Percentiles rank a stretch among this genome's conserved stretches.
These are phyloP conservation scores for Apamea sordens DNA, from an alignment of 2,888 invertebrate species.

Conservation along the genomic window DNA sequence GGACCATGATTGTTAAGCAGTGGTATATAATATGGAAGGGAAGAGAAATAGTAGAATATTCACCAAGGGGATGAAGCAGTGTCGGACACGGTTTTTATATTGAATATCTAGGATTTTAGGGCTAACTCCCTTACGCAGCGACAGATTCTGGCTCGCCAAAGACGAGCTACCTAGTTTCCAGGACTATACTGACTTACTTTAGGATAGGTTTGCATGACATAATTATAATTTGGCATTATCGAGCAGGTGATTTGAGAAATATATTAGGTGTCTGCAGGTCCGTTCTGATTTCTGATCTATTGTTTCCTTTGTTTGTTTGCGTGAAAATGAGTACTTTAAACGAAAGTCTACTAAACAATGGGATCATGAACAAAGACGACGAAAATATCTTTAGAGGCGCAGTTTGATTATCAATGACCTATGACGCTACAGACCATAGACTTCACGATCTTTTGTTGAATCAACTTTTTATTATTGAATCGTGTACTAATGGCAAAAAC, in stretches of 20 bases:
- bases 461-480: constrained; percentile 32
- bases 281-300: neutral
- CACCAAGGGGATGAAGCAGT: too few relatives aligned
- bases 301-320: neutral
- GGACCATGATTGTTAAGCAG: neutral
- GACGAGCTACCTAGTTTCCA: neutral
- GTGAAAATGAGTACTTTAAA: constrained; percentile 12
- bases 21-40: neutral
- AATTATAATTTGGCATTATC: neutral
- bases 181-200: neutral
- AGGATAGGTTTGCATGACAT: neutral
- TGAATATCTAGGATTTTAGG: neutral
- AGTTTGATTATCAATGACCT: constrained; percentile 48
- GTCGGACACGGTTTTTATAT: neutral
- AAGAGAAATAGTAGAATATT: neutral
- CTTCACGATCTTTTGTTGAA: constrained; percentile 46
- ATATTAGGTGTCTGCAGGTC: neutral
- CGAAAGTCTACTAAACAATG: constrained; percentile 10
- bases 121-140: neutral
- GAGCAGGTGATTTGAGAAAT: neutral
- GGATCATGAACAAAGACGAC: constrained; percentile 1
- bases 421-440: constrained; percentile 36
- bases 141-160: neutral
- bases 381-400: constrained; percentile 20
- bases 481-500: constrained; percentile 47